These are phyloP conservation scores for Eutrigla gurnardus DNA, from an alignment of 2,797 vertebrate species.

Conservation along the genomic window DNA sequence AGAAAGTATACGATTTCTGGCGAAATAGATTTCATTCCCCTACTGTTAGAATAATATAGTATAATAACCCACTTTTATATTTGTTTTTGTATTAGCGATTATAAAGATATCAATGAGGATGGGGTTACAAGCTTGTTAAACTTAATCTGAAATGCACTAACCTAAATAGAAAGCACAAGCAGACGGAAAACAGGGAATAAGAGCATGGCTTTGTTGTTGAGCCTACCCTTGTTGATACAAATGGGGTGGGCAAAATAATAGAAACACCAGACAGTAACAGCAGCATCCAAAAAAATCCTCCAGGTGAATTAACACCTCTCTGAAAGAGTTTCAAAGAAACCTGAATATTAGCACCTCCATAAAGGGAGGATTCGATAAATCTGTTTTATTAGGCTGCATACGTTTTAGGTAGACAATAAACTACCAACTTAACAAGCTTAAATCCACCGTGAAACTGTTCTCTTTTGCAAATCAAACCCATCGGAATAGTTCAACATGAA, in stretches of 20 bases:
- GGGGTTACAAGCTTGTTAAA: background rate
- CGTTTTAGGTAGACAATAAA: background rate
- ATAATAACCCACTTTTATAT: background rate
- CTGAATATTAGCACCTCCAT: background rate
- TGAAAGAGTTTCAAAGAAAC: background rate
- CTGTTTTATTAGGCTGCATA: background rate
- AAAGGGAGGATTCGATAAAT: background rate
- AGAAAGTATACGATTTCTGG: background rate
- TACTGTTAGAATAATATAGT: background rate
- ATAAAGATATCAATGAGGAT: background rate
- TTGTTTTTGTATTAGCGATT: background rate
- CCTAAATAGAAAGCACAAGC: no score
- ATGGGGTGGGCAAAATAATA: no score
- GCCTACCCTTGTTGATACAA: no score
- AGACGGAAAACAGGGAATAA: background rate
- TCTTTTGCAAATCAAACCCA: constrained; percentile 10
- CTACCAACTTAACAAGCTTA: background rate
- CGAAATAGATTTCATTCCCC: background rate
- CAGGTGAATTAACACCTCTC: background rate
- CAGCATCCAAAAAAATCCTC: background rate
- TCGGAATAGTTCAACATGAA: background rate
- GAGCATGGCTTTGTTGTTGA: background rate
- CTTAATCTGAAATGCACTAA: background rate
- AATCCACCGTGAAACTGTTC: background rate
- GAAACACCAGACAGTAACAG: background rate